Conservation (phyloP, 2,888 invertebrate species). For the Lordiphosa fenestrarum region DNA sequence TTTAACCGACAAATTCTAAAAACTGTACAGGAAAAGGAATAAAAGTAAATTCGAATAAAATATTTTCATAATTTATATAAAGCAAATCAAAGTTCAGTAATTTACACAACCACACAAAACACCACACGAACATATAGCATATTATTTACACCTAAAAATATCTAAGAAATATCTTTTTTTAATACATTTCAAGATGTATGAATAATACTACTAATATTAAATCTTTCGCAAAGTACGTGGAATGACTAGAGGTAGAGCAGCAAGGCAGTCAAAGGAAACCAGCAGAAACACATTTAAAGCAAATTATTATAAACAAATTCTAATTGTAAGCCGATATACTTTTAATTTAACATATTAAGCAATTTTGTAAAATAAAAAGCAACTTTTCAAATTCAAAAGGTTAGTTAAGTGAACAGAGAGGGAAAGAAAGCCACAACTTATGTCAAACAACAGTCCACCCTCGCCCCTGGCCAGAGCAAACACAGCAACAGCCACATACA, state of each 20-base stretch:
- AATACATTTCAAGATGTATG: slow-evolving; percentile 61
- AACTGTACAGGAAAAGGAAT: slow-evolving; percentile 62
- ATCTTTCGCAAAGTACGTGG: slow-evolving; percentile 42
- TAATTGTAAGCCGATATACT: slow-evolving; percentile 68
- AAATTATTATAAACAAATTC: slow-evolving; percentile 61
- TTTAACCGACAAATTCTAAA: slow-evolving; percentile 36
- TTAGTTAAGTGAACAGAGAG: slow-evolving; percentile 45
- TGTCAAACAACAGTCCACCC: slow-evolving; percentile 29
- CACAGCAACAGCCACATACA: slow-evolving; percentile 20
- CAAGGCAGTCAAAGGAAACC: slow-evolving; percentile 32
- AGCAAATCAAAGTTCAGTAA: slow-evolving; percentile 41
- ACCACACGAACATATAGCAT: slow-evolving; percentile 44
- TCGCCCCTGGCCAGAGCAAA: slow-evolving; percentile 12
- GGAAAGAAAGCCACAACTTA: slow-evolving; percentile 37
- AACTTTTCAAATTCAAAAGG: slow-evolving; percentile 65
- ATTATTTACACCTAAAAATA: slow-evolving; percentile 62
- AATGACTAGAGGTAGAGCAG: slow-evolving; percentile 51
- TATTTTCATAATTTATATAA: slow-evolving; percentile 75
- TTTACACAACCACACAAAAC: slow-evolving; percentile 36
- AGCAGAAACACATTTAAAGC: slow-evolving; percentile 21
- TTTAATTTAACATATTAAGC: slow-evolving; percentile 64
- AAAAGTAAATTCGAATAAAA: slow-evolving; percentile 68
- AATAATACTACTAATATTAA: slow-evolving; percentile 25
- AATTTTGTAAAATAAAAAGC: slow-evolving; percentile 68
- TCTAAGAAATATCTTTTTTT: slow-evolving; percentile 41